These are phyloP conservation scores for Phyllotis vaccarum DNA, from an alignment of 2,797 vertebrate genomes.

Conservation along the genomic window DNA sequence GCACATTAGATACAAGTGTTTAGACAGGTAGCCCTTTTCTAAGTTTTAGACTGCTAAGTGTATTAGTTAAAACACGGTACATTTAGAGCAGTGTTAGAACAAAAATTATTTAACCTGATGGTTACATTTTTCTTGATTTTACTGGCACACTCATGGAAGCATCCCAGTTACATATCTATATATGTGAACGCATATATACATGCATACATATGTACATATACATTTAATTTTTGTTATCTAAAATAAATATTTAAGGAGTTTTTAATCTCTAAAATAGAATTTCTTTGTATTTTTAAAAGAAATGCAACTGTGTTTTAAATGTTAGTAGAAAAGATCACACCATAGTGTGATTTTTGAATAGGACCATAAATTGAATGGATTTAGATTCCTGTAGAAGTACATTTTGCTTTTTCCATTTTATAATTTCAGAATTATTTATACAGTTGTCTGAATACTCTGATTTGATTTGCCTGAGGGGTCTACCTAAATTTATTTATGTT, in stretches of 20 bases:
- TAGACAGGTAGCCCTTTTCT: neutral
- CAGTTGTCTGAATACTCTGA: constrained; percentile 17
- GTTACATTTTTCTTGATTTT: neutral
- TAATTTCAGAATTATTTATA: constrained; percentile 69
- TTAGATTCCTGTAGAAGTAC: neutral
- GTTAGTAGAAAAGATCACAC: neutral
- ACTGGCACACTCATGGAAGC: neutral
- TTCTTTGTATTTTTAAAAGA: constrained; percentile 27
- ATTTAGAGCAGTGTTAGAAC: neutral
- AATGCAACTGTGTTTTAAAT: neutral
- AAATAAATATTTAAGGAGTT: neutral
- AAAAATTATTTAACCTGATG: neutral
- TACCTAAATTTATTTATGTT: constrained; percentile 57
- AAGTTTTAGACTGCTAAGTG: neutral
- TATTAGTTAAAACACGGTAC: neutral
- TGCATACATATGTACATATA: neutral
- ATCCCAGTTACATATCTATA: neutral
- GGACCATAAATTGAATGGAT: constrained; percentile 35
- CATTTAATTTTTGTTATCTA: constrained; percentile 9
- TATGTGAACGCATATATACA: no score
- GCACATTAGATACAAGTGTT: neutral
- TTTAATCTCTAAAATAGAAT: constrained; percentile 34
- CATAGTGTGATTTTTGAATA: constrained; percentile 33
- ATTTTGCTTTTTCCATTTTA: constrained; percentile 53
- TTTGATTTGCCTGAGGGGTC: constrained; percentile 55